These are phyloP conservation scores for Pristionchus japonicus DNA, from an alignment of 2,888 invertebrate species.

Conservation along the genomic window DNA sequence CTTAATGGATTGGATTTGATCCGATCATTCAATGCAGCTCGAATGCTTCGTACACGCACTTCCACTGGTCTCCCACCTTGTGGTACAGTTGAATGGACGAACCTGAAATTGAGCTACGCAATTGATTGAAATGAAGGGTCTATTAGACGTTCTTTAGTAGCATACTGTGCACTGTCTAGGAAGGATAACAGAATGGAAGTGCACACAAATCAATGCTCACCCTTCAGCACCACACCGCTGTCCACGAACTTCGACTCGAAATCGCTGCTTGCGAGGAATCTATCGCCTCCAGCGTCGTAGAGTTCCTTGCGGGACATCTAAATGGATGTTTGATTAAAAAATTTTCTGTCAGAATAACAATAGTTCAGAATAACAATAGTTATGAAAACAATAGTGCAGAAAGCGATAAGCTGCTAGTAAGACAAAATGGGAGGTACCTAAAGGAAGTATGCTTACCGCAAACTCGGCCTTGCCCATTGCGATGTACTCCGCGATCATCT, in stretches of 20 bases:
- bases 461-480: background rate
- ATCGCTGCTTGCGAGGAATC: background rate
- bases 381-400: no score
- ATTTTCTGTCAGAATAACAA: no score
- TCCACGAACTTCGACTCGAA: background rate
- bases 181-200: no score
- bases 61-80: background rate
- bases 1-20: no score
- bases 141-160: no score
- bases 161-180: no score
- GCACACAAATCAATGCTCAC: no score
- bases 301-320: background rate
- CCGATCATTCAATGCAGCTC: background rate
- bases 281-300: background rate
- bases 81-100: background rate
- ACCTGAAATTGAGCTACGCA: no score
- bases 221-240: background rate
- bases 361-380: no score
- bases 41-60: conserved; percentile 1
- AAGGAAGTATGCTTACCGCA: background rate
- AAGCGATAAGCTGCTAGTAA: no score
- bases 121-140: no score
- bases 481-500: background rate
- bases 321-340: background rate
- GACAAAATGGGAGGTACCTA: no score